Evolutionary conservation across 2,888 invertebrate genomes (phyloP).

Genomic region (Eristalis intricaria): DNA sequence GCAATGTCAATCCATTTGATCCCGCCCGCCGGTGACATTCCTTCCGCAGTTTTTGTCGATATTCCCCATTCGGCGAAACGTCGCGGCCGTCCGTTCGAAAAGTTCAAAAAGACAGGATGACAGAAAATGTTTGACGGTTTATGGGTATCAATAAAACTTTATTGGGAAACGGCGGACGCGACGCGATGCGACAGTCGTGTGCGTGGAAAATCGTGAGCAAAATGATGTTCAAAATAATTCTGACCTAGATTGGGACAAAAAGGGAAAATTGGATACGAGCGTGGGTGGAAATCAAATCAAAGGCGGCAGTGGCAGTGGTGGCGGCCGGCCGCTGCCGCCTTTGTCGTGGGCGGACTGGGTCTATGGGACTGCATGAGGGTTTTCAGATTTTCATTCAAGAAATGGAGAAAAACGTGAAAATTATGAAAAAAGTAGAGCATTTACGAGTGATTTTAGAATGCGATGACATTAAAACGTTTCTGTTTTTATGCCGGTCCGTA

Average conservation of each 20-base stretch:
- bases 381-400: slow-evolving; percentile 34
- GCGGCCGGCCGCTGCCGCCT: neutral
- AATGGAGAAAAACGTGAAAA: neutral
- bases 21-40: slow-evolving; percentile 9
- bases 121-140: slow-evolving; percentile 26
- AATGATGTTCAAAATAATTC: slow-evolving; percentile 32
- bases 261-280: slow-evolving; percentile 20
- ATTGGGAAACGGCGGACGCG: slow-evolving; percentile 18
- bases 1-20: slow-evolving; percentile 44
- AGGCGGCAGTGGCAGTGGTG: neutral
- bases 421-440: slow-evolving; percentile 6
- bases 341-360: neutral
- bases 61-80: neutral
- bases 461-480: slow-evolving; percentile 7
- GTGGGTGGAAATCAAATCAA: slow-evolving; percentile 28
- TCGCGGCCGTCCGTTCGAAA: slow-evolving; percentile 2
- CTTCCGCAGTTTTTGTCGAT: neutral
- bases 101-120: slow-evolving; percentile 34
- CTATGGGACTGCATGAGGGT: neutral
- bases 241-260: slow-evolving; percentile 50
- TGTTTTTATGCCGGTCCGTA: slow-evolving; percentile 20
- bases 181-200: neutral
- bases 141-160: slow-evolving; percentile 50
- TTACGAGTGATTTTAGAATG: slow-evolving; percentile 22
- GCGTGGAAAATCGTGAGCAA: slow-evolving; percentile 8